A percentile compares a stretch with the other conserved stretches of the same genome.
These are phyloP conservation scores for Melanotaenia parkinsoni DNA, from an alignment of 2,797 vertebrate genomes.

Conservation along the genomic window DNA sequence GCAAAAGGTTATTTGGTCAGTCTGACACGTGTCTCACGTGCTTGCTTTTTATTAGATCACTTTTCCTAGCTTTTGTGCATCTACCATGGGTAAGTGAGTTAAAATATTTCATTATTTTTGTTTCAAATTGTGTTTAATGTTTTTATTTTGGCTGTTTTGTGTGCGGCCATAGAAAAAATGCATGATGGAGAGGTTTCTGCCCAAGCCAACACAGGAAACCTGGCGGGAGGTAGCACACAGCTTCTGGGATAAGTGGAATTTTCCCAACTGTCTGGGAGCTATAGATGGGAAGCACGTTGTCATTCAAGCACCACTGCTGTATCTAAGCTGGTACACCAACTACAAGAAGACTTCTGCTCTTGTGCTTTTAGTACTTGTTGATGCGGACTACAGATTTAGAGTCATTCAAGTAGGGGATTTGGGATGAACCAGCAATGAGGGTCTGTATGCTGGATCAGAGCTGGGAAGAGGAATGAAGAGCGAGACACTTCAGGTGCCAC, in stretches of 20 bases:
- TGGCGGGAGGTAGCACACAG: neutral
- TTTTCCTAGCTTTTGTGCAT: too few relatives aligned
- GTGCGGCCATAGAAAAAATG: neutral
- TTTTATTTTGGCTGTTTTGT: neutral
- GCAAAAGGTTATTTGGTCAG: too few relatives aligned
- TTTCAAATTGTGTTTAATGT: too few relatives aligned
- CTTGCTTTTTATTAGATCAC: too few relatives aligned
- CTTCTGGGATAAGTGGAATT: constrained; percentile 7
- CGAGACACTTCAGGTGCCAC: neutral
- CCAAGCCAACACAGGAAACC: neutral
- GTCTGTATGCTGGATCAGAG: neutral
- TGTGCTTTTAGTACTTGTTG: neutral
- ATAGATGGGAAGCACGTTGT: neutral
- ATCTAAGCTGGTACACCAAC: too few relatives aligned
- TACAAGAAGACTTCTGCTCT: neutral
- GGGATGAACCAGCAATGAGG: neutral
- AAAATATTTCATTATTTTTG: too few relatives aligned
- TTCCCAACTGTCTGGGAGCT: neutral
- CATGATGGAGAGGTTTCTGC: neutral
- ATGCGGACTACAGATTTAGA: neutral
- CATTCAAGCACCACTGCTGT: too few relatives aligned
- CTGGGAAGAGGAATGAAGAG: neutral
- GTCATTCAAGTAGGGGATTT: neutral
- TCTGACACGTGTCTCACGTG: too few relatives aligned
- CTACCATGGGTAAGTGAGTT: too few relatives aligned